phyloP scores from a whole-genome alignment of 2,797 vertebrate species.

The Acanthornis magna region DNA sequence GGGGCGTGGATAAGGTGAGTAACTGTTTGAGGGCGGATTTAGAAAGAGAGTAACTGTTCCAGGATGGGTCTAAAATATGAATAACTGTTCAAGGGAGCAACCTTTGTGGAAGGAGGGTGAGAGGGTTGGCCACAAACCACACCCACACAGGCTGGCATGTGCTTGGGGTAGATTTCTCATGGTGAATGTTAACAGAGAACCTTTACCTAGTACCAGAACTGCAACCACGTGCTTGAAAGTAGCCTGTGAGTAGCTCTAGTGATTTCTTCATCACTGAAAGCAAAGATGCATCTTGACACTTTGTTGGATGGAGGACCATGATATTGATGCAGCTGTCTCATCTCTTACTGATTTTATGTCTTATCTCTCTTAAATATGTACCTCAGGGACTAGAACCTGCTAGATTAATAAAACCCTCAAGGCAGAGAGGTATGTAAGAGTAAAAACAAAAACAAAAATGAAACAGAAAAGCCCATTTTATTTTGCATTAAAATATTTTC shows the following conservation, averaged over 20 bases:
- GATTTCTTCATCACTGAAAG: not conserved
- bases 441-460: not conserved
- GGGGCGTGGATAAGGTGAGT: conserved; percentile 57
- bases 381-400: not conserved
- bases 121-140: not conserved
- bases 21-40: conserved; percentile 67
- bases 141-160: not conserved
- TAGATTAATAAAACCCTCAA: not conserved
- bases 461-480: not conserved
- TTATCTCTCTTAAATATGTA: not conserved
- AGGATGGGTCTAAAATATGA: conserved; percentile 38
- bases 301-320: conserved; percentile 1
- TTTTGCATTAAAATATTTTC: not conserved
- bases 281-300: not conserved
- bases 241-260: not conserved
- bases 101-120: conserved; percentile 6
- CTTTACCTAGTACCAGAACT: not conserved
- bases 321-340: not conserved
- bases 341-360: not conserved
- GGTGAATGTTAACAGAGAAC: not conserved
- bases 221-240: not conserved
- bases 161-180: not conserved
- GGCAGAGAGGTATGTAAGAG: not conserved
- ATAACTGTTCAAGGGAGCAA: conserved; percentile 23
- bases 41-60: conserved; percentile 58